Base-by-base conservation (phyloP, 2,113 vertebrate genomes). In the Dolichotis patagonum region DNA sequence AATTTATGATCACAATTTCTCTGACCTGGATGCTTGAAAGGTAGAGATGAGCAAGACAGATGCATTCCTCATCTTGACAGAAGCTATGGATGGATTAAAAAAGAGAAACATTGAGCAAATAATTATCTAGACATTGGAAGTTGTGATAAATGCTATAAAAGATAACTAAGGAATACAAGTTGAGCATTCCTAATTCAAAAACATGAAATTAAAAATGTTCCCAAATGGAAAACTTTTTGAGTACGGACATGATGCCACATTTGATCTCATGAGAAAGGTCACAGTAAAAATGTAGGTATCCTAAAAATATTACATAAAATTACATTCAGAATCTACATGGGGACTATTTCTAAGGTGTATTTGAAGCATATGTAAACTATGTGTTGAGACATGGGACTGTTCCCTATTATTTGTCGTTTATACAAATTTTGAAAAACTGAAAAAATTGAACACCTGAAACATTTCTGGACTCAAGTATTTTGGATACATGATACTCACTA, bases 1-100 rank as follows among this genome's bases (percentile, higher is more conserved):
- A 92, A 89, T 75, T 96, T 92, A 97, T 58, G 69, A 35, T 19
- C 32, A 28, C 89, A 41, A 49, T 96, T 93, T 87, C 56, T 60
- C 69, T 81, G 38, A 90, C 56, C 26, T 58, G 12, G 32, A 88
- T 73, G 41, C 28, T 84, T 75, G n/a, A n/a, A 60, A 26, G 46
- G 88, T 30, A 85, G 22, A 87, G 67, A 83, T 84, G 46, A 96
- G 28, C 1, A 73, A 60, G 78, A 67, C 1, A 75, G 41, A 91
- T 41, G n/a, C 49, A 5, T 14, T 91, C 63, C 49, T 91, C 8
- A 41, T 91, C 12, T 54, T 88, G 52, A 65, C 7, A 80, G 46
- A 92, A n/a, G 8, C 58, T 71, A n/a, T 52, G 28, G 32, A 75
- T 9, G 73, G 38, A 49, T 78, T 78, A 35, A 93, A 84, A 93